Evolutionary conservation across 2,113 vertebrate species (phyloP), one percentile per base, ranked within the genome.

Genomic region (Serilophus lunatus): DNA sequence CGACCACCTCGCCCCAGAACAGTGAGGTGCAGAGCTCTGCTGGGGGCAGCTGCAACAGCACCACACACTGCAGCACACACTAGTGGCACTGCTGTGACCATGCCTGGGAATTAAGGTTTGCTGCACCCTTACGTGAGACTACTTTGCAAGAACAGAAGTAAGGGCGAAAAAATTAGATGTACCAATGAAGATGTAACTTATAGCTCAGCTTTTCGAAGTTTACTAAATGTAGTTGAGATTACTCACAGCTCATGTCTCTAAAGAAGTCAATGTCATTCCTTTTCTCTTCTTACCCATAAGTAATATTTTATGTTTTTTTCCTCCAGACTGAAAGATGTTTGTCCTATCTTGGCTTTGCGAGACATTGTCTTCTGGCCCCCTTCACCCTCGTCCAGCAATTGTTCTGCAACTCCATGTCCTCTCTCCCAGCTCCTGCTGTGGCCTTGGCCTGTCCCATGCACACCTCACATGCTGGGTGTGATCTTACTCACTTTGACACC

Each of bases 181-280:
- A 84, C 15, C 60, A 50, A 44, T 54, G 42, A 92, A 35, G 28
- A 40, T 1, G 2, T 20, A 49, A 14, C 12, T 61, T 63, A 83
- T 22, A 64, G 54, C 53, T 76, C 51, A 77, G 87, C 54, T 88
- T 82, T 72, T 76, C 65, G 36, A 76, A 82, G 57, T 91, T 90
- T 83, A 70, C 51, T 84, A 59, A 82, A 29, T 71, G 56, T 59
- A 80, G 49, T 12, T 82, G 29, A 53, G 20, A 63, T 63, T 72
- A 69, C 35, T 87, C 40, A 57, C 0, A 0, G 70, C 31, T 91
- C 53, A 10, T 6, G n/a, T 26, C 49, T 93, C 76, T 82, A 28
- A 86, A 95, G 10, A 79, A 61, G 23, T 47, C 61, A 60, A 15
- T 16, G 70, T 54, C 66, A 45, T 15, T 61, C 40, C 49, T n/a